Conservation (phyloP, 2,888 invertebrate genomes). For the Lathronympha strigana region DNA sequence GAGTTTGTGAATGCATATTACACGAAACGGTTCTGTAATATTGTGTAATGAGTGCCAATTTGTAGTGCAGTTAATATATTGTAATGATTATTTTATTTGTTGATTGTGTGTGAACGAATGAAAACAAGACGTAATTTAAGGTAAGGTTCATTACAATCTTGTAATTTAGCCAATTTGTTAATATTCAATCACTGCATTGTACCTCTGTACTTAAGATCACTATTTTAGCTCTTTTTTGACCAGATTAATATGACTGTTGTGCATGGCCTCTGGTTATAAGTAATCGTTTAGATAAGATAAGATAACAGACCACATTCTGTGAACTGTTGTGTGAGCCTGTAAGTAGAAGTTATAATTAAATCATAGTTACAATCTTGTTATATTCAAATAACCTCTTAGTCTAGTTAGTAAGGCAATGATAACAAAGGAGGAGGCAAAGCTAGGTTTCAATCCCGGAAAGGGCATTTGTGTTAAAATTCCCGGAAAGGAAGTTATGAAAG, state of each 20-base stretch:
- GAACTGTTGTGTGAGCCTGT: too few species aligned
- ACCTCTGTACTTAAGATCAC: background rate
- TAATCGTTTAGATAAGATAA: conserved; percentile 9
- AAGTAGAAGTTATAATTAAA: too few species aligned
- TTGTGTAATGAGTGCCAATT: background rate
- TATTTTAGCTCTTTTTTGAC: background rate
- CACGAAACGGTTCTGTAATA: too few species aligned
- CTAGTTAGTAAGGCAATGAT: too few species aligned
- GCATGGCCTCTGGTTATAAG: background rate
- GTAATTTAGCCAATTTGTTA: background rate
- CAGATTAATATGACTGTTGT: background rate
- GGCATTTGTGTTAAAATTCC: too few species aligned
- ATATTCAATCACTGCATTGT: background rate
- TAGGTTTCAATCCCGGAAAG: too few species aligned
- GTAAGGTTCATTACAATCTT: background rate
- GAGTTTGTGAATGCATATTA: background rate
- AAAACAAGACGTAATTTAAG: conserved; percentile 5
- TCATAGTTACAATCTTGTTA: too few species aligned
- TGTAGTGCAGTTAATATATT: conserved; percentile 4
- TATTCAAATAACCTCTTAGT: too few species aligned
- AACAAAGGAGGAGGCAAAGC: too few species aligned
- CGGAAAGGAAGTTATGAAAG: too few species aligned
- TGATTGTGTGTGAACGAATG: background rate
- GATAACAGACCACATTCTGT: background rate
- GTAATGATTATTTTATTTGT: background rate